Base-by-base conservation (phyloP, 2,797 vertebrate genomes). In the Anabacerthia variegaticeps region DNA sequence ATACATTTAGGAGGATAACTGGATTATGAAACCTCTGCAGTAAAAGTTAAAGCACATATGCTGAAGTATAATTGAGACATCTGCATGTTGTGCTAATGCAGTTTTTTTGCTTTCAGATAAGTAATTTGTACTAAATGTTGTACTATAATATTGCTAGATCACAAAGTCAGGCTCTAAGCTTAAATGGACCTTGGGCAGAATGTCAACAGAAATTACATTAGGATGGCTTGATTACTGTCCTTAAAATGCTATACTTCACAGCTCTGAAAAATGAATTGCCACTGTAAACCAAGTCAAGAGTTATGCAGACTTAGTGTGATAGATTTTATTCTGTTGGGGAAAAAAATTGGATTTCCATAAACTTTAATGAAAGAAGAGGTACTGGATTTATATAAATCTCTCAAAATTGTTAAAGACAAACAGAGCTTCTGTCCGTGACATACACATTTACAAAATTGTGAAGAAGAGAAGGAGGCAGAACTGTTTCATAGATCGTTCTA, bases 41-140 rank as follows among this genome's bases (percentile, higher is more conserved):
- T 89, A 89, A 83, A 91, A 59, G 62, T 93, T 96, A 92, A 92
- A 92, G n/a, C 21, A 68, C 56, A 71, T 68, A 88, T 84, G 36
- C 37, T 46, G 61, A 28, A 36, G 36, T 82, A 68, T 91, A 95
- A 95, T 17, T 95, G 90, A 96, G 89, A 92, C 80, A 96, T 77
- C 91, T 97, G 82, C 69, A 63, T 52, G 36, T 62, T 56, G 78
- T 10, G 2, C 78, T 92, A 95, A 95, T 75, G 88, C 21, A 4
- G 12, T 84, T 93, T 72, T 72, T 92, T 95, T 95, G 69, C 84
- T 92, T 88, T 96, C 74, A 96, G 95, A 80, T 81, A 73, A 91
- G 61, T 78, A 78, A 94, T 96, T 95, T 96, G 73, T 85, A 32
- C 63, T 95, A 83, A 92, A 80, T 81, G 49, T 85, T 90, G 73